These are phyloP conservation scores for Andrena camellia DNA, from an alignment of 2,888 invertebrate genomes.

Conservation along the genomic window DNA sequence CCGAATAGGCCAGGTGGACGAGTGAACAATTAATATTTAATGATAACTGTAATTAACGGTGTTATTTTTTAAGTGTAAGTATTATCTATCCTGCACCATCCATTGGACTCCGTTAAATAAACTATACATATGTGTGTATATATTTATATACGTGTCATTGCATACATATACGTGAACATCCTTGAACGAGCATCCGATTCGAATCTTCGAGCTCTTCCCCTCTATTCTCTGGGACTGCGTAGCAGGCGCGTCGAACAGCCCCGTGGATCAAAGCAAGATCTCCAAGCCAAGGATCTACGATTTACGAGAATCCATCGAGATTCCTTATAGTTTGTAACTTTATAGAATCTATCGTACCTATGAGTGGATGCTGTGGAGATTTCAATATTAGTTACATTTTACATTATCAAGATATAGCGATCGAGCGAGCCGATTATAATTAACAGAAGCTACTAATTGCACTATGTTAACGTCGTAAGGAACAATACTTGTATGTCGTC, in stretches of 20 bases:
- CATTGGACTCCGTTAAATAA: constrained; percentile 49
- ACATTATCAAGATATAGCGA: too few species aligned
- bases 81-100: constrained; percentile 64
- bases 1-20: constrained; percentile 77
- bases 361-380: too few species aligned
- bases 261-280: too few species aligned
- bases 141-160: constrained; percentile 72
- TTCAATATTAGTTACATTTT: too few species aligned
- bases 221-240: too few species aligned
- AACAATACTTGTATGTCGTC: constrained; percentile 83
- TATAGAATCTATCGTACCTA: too few species aligned
- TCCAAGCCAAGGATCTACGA: too few species aligned
- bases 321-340: too few species aligned
- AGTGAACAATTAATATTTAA: constrained; percentile 77
- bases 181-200: too few species aligned
- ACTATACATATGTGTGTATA: constrained; percentile 75
- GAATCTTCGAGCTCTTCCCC: too few species aligned
- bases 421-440: constrained; percentile 70
- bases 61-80: constrained; percentile 82
- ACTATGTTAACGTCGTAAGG: constrained; percentile 82
- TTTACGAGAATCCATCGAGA: too few species aligned
- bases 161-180: constrained; percentile 70
- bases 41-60: constrained; percentile 78
- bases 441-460: constrained; percentile 81
- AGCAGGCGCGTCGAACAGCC: too few species aligned